Conservation (phyloP, 1,140 invertebrate genomes). For the Mycetomoellerius zeteki region DNA sequence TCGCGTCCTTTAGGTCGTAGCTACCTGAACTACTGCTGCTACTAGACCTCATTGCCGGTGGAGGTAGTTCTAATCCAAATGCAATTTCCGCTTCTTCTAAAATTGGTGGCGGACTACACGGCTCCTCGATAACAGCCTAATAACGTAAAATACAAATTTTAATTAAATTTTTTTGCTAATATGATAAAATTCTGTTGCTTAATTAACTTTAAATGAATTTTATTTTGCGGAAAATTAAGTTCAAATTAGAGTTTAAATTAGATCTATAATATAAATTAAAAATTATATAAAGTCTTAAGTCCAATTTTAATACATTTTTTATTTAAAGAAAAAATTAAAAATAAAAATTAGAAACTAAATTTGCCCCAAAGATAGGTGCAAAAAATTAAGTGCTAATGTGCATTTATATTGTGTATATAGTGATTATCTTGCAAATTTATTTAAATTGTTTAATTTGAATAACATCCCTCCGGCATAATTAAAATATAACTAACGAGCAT, state of each 20-base stretch:
- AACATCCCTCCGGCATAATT: background rate
- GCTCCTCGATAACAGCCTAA: constrained; percentile 84
- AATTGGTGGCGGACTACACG: constrained; percentile 81
- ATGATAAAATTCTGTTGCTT: background rate
- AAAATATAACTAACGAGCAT: background rate
- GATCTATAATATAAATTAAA: background rate
- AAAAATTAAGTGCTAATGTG: background rate
- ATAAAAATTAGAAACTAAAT: too few relatives aligned
- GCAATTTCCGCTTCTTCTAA: constrained; percentile 81
- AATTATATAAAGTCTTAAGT: background rate
- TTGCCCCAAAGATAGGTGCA: background rate
- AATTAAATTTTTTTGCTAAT: background rate
- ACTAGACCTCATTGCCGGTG: constrained; percentile 82
- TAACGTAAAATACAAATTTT: background rate
- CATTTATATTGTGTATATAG: background rate
- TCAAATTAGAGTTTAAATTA: background rate
- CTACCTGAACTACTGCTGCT: constrained; percentile 88
- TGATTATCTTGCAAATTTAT: background rate
- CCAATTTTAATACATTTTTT: background rate
- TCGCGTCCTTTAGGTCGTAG: constrained; percentile 85
- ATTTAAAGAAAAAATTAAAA: background rate
- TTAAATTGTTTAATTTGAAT: background rate
- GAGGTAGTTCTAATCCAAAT: constrained; percentile 77
- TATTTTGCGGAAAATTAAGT: background rate
- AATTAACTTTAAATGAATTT: constrained; percentile 1